Base-by-base conservation (phyloP, 1,140 invertebrate genomes). In the Arctopsyche grandis region DNA sequence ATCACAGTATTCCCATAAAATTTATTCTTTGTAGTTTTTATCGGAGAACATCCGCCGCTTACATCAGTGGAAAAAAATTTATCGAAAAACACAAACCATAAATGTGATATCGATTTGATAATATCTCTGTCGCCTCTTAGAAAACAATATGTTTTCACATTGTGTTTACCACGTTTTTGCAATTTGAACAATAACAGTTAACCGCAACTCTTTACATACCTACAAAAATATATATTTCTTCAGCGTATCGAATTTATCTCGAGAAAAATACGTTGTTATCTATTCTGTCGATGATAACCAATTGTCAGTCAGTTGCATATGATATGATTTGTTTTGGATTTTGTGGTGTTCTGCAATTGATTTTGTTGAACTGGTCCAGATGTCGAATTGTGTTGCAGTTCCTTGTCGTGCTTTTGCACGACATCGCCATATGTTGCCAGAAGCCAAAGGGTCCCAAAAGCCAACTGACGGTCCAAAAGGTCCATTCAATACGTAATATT, bases 401-500 rank as follows among this genome's bases (percentile, higher is more conserved):
- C 29, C 29, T 38, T 38, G 29, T 38, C 29, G 29, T 38, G 29
- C 29, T 38, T 38, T 38, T 38, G 29, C 29, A 38, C 29, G 29
- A 38, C 29, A 76, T 63, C 58, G 22, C 52, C 74, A 76, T 76
- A 63, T 76, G 77, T 71, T 52, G 10, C 52, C 16, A 16, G 66
- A 52, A 43, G 77, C 60, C 9, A 52, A 71, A 69, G 69, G 75
- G 16, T 56, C 26, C 16, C 58, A 77, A 43, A 58, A 12, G 44
- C 77, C 77, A 78, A 78, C 77, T 78, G 77, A 63, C 58, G 58
- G 24, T 16, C 69, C 77, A 69, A 69, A 63, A 38, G 58, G 24
- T 16, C 69, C 77, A 69, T 77, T 77, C 77, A 66, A 56, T 44
- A 19, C n/a, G 48, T 77, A 77, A 78, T 78, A 71, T 78, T 78